phyloP scores from a whole-genome alignment of 2,888 invertebrate genomes.

The Macrophya annulata region DNA sequence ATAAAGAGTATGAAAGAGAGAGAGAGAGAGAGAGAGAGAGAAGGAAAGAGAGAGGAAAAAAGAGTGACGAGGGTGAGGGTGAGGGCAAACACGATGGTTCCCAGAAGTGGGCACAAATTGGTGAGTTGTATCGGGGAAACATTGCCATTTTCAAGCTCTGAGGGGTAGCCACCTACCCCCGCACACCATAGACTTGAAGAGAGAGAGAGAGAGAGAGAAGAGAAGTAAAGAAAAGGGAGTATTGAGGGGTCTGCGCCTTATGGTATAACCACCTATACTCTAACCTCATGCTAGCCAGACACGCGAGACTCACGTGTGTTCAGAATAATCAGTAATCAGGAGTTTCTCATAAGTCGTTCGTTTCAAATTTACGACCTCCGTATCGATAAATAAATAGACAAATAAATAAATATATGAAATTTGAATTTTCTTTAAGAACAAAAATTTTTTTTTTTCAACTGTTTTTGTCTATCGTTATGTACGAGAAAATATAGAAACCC shows the following conservation, averaged over 20 bases:
- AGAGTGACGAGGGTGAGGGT: neutral
- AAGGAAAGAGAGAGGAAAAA: neutral
- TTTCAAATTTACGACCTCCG: neutral
- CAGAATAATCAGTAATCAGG: slow-evolving; percentile 42
- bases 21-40: neutral
- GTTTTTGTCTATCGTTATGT: no score
- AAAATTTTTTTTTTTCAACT: no score
- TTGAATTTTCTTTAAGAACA: neutral
- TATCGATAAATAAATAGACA: neutral
- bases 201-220: neutral
- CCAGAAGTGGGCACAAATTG: slow-evolving; percentile 53
- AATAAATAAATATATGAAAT: neutral
- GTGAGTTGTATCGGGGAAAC: slow-evolving; percentile 46
- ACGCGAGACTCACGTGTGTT: slow-evolving; percentile 39
- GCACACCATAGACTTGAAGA: neutral
- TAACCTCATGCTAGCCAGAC: slow-evolving; percentile 26
- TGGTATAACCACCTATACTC: neutral
- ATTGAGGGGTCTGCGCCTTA: neutral
- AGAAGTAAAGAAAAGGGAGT: neutral
- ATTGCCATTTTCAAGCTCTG: slow-evolving; percentile 35
- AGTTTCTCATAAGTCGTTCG: slow-evolving; percentile 15
- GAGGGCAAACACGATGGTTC: slow-evolving; percentile 49
- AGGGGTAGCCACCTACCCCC: neutral
- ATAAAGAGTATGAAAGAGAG: neutral
- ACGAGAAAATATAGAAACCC: no score